These are phyloP conservation scores for Uria aalge DNA, from an alignment of 2,113 vertebrate genomes.

Conservation along the genomic window DNA sequence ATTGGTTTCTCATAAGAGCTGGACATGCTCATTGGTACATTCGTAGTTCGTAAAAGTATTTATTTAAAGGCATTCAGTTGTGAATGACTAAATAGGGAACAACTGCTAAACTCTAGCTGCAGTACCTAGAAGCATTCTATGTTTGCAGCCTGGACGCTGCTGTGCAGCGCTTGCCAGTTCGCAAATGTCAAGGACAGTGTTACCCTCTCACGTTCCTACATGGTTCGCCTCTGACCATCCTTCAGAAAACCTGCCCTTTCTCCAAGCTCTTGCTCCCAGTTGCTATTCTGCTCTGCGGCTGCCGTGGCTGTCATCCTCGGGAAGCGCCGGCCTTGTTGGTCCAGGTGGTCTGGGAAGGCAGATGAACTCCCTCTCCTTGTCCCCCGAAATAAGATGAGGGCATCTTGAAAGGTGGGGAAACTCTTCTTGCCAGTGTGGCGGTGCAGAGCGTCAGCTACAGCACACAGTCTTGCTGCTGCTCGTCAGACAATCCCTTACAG, in stretches of 20 bases:
- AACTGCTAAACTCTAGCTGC: background rate
- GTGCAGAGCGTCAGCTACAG: background rate
- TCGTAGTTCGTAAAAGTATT: background rate
- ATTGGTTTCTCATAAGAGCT: background rate
- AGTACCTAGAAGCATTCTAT: background rate
- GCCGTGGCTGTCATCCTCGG: background rate
- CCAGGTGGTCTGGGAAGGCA: background rate
- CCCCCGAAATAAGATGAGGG: background rate
- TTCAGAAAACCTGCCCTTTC: constrained; percentile 29
- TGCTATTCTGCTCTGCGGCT: background rate
- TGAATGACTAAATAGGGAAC: background rate
- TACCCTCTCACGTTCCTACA: background rate
- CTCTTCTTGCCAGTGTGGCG: background rate
- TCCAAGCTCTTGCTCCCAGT: background rate
- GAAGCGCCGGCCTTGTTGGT: background rate
- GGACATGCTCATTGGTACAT: background rate
- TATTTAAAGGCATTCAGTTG: background rate
- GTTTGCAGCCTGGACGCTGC: background rate
- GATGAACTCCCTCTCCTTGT: background rate
- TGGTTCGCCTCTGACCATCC: background rate
- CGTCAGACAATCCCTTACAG: background rate
- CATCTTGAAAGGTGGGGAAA: background rate
- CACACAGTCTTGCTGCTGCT: background rate
- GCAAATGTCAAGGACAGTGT: constrained; percentile 61
- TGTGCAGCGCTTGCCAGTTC: constrained; percentile 20